phyloP scores from a whole-genome alignment of 2,888 invertebrate species.

The Melipona bicolor region DNA sequence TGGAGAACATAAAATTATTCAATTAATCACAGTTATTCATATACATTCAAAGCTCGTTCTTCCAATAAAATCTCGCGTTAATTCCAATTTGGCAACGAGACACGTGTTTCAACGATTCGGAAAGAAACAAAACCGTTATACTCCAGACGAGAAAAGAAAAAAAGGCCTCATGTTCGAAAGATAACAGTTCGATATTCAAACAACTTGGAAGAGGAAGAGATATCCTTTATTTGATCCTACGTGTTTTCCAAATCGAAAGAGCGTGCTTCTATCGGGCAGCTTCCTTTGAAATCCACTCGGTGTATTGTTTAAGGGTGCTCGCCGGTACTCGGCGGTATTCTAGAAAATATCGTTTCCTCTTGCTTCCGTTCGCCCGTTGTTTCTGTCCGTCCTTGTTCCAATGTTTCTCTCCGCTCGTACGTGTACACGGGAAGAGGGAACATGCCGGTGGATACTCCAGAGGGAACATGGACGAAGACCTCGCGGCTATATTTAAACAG shows the following conservation, averaged over 20 bases:
- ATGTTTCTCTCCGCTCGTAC: slow-evolving; percentile 18
- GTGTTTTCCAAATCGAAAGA: slow-evolving; percentile 1
- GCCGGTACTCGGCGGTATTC: neutral
- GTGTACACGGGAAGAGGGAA: slow-evolving; percentile 45
- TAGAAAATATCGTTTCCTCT: slow-evolving; percentile 45
- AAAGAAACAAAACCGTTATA: neutral
- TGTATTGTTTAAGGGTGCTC: slow-evolving; percentile 18
- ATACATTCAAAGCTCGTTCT: too few species aligned
- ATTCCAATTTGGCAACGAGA: too few species aligned
- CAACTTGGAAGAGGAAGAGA: neutral
- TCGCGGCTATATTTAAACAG: slow-evolving; percentile 79
- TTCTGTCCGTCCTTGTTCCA: neutral
- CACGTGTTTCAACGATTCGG: too few species aligned
- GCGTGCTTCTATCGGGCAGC: neutral
- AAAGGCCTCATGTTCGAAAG: neutral
- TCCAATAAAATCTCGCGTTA: too few species aligned
- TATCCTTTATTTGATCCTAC: slow-evolving; percentile 12
- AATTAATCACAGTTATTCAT: too few species aligned
- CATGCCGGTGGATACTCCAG: slow-evolving; percentile 56
- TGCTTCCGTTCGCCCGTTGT: slow-evolving; percentile 26
- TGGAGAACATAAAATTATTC: too few species aligned
- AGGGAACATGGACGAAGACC: slow-evolving; percentile 72
- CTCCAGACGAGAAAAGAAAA: neutral
- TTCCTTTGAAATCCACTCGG: slow-evolving; percentile 18
- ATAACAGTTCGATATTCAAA: neutral